Conservation (phyloP, 2,113 vertebrate species). For the Edolisoma coerulescens region DNA sequence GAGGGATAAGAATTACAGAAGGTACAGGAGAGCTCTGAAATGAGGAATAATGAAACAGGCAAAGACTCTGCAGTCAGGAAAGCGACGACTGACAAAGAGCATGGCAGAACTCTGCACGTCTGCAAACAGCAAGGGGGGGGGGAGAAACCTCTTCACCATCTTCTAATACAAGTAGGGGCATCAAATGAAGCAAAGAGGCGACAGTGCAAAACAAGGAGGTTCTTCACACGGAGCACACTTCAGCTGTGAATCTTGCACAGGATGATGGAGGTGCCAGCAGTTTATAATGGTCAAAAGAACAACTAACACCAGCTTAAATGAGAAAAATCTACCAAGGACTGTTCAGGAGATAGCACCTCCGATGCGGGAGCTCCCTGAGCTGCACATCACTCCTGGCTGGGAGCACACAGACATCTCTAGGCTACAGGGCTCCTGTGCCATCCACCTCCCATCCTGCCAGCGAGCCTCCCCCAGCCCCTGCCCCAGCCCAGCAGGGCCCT, state of each 20-base stretch:
- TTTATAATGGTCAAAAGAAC: neutral
- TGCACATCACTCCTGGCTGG: neutral
- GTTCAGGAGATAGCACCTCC: neutral
- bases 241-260: neutral
- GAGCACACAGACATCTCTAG: neutral
- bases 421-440: neutral
- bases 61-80: neutral
- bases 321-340: neutral
- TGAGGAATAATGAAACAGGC: neutral
- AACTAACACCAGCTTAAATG: neutral
- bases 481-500: neutral
- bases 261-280: neutral
- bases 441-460: neutral
- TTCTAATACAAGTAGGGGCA: neutral
- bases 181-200: neutral
- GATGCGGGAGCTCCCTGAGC: neutral
- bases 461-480: neutral
- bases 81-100: neutral
- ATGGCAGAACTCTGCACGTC: neutral
- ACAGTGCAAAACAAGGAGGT: neutral
- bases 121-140: neutral
- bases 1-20: neutral
- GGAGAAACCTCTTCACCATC: neutral
- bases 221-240: neutral
- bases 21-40: neutral